Percentiles rank a stretch among this genome's conserved stretches.
phyloP scores from a whole-genome alignment of 1,140 invertebrate genomes.

The Lordiphosa mommai region DNA sequence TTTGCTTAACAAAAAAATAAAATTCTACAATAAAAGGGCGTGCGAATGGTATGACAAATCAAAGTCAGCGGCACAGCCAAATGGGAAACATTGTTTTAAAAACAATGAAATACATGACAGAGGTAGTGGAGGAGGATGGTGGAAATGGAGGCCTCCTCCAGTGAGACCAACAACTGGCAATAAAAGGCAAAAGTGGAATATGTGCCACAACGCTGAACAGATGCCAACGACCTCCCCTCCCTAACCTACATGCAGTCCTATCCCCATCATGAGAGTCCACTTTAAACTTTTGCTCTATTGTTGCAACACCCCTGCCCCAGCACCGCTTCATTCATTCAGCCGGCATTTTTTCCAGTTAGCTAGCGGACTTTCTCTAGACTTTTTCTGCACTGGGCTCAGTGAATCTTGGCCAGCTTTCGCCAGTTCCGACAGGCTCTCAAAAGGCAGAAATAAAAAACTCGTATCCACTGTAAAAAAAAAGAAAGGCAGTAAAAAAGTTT shows the following conservation, averaged over 20 bases:
- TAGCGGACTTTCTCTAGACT: constrained; percentile 43
- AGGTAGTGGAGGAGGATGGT: not conserved
- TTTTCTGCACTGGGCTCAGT: constrained; percentile 47
- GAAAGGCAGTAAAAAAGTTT: constrained; percentile 54
- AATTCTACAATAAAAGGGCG: constrained; percentile 16
- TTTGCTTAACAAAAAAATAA: constrained; percentile 3
- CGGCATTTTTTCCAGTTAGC: constrained; percentile 31
- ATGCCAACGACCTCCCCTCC: constrained; percentile 54
- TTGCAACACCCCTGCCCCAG: constrained; percentile 29
- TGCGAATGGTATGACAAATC: constrained; percentile 55
- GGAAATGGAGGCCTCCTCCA: constrained; percentile 5
- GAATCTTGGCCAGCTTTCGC: constrained; percentile 53
- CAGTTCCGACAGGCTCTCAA: constrained; percentile 23
- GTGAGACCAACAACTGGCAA: constrained; percentile 45
- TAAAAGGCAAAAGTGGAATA: constrained; percentile 76
- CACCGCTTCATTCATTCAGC: not conserved
- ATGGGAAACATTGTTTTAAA: constrained; percentile 66
- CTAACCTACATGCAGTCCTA: not conserved
- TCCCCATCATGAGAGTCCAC: constrained; percentile 55
- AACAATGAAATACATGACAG: constrained; percentile 60
- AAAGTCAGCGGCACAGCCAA: constrained; percentile 63
- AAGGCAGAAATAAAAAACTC: constrained; percentile 2
- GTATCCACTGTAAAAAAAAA: not conserved
- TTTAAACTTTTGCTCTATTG: constrained; percentile 73
- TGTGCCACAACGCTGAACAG: constrained; percentile 70